Percentiles rank a stretch among this genome's conserved stretches.
These are phyloP conservation scores for Scaptomyza caliginosa DNA, from an alignment of 2,888 invertebrate genomes.

Conservation along the genomic window DNA sequence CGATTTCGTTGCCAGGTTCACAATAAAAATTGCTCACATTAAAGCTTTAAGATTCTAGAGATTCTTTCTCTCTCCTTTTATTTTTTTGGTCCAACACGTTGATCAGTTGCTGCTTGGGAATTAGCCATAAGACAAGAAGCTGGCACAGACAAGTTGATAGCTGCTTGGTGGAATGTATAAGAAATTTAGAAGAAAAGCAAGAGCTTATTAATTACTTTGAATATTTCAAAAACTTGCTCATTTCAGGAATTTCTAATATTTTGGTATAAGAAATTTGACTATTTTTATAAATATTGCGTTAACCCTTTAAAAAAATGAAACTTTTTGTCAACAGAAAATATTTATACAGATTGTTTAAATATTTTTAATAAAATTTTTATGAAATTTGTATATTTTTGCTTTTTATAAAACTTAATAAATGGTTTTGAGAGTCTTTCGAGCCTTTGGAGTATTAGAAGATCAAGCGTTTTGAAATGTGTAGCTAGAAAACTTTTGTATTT, in stretches of 20 bases:
- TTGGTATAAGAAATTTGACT: neutral
- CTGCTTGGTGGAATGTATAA: conserved; percentile 7
- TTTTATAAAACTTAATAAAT: no score
- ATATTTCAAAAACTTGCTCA: neutral
- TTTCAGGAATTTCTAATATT: neutral
- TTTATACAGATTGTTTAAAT: neutral
- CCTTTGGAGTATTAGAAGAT: no score
- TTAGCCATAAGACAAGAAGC: conserved; percentile 34
- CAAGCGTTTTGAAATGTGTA: neutral
- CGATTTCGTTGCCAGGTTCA: conserved; percentile 64
- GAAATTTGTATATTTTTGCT: neutral
- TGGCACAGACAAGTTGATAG: conserved; percentile 31
- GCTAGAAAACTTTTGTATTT: no score
- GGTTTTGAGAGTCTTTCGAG: no score
- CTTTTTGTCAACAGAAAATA: neutral
- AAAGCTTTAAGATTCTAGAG: conserved; percentile 19
- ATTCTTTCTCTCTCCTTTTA: neutral
- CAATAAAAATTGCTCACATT: conserved; percentile 74
- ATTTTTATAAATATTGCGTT: neutral
- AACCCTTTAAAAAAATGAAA: neutral
- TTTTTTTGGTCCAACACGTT: no score
- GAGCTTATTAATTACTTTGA: conserved; percentile 1
- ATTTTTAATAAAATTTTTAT: neutral
- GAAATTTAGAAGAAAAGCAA: conserved; percentile 9
- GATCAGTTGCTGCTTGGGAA: conserved; percentile 34